phyloP scores from a whole-genome alignment of 2,888 invertebrate species.

The Dryomyza anilis region DNA sequence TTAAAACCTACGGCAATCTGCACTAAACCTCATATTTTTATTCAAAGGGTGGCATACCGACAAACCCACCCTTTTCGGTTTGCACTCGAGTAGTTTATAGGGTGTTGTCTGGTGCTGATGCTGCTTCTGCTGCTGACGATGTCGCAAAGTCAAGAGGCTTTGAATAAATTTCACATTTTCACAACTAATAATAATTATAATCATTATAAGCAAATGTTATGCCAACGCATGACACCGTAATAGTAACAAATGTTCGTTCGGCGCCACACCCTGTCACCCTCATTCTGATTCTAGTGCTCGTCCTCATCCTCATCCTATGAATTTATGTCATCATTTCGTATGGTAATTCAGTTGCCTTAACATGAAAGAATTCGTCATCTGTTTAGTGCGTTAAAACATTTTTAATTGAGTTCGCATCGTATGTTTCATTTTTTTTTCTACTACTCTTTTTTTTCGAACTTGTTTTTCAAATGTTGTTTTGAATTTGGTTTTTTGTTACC shows the following conservation, averaged over 20 bases:
- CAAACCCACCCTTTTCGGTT: neutral
- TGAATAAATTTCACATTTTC: slow-evolving; percentile 51
- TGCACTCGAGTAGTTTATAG: too few species aligned
- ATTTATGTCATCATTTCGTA: slow-evolving; percentile 50
- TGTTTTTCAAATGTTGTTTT: too few species aligned
- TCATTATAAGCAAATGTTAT: slow-evolving; percentile 30
- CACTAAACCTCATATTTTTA: neutral
- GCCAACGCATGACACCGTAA: neutral
- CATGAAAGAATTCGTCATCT: slow-evolving; percentile 5
- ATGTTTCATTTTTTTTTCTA: too few species aligned
- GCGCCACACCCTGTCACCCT: slow-evolving; percentile 2
- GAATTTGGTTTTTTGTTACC: too few species aligned
- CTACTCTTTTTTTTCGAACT: too few species aligned
- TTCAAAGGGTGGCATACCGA: neutral
- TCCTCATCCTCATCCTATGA: too few species aligned
- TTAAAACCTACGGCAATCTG: neutral
- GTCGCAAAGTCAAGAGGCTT: slow-evolving; percentile 53
- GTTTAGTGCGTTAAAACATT: slow-evolving; percentile 3
- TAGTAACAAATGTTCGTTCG: neutral
- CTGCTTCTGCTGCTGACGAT: slow-evolving; percentile 11
- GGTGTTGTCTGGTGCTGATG: slow-evolving; percentile 11
- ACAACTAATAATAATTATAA: too few species aligned
- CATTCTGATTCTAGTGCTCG: slow-evolving; percentile 25
- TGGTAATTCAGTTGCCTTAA: slow-evolving; percentile 32
- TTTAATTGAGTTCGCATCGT: slow-evolving; percentile 14